Percentiles rank a stretch among this genome's conserved stretches.
Conservation (phyloP, 2,113 vertebrate genomes). For the Hirundichthys speculiger region DNA sequence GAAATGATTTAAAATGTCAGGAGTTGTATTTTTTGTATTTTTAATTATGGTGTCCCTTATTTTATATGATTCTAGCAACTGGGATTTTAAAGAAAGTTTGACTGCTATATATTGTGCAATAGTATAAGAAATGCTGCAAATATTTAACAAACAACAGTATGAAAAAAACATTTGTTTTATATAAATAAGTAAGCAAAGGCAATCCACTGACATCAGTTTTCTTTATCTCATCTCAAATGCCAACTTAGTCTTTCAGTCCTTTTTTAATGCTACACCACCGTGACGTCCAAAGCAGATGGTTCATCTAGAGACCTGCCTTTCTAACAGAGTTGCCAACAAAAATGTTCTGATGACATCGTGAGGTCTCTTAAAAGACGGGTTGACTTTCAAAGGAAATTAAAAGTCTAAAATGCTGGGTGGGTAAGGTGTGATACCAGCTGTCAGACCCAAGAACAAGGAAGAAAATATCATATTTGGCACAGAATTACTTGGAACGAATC, state of each 20-base stretch:
- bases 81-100: too few relatives aligned
- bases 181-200: not conserved
- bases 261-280: slow-evolving; percentile 21
- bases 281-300: slow-evolving; percentile 67
- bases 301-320: slow-evolving; percentile 51
- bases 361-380: slow-evolving; percentile 57
- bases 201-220: not conserved
- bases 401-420: slow-evolving; percentile 58
- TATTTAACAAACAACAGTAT: too few relatives aligned
- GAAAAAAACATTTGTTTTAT: too few relatives aligned
- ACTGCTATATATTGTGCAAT: too few relatives aligned
- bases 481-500: slow-evolving; percentile 58
- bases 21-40: too few relatives aligned
- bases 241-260: slow-evolving; percentile 39
- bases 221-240: slow-evolving; percentile 20
- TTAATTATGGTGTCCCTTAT: too few relatives aligned
- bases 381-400: slow-evolving; percentile 52
- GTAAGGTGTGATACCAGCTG: slow-evolving; percentile 63
- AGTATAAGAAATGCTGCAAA: too few relatives aligned
- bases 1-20: too few relatives aligned
- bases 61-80: too few relatives aligned
- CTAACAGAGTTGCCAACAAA: slow-evolving; percentile 44
- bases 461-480: slow-evolving; percentile 55
- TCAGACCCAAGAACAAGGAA: slow-evolving; percentile 38
- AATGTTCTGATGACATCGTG: slow-evolving; percentile 54